Evolutionary conservation across 2,797 vertebrate genomes (phyloP), one percentile per base, ranked within the genome.

Genomic region (Anas capensis): DNA sequence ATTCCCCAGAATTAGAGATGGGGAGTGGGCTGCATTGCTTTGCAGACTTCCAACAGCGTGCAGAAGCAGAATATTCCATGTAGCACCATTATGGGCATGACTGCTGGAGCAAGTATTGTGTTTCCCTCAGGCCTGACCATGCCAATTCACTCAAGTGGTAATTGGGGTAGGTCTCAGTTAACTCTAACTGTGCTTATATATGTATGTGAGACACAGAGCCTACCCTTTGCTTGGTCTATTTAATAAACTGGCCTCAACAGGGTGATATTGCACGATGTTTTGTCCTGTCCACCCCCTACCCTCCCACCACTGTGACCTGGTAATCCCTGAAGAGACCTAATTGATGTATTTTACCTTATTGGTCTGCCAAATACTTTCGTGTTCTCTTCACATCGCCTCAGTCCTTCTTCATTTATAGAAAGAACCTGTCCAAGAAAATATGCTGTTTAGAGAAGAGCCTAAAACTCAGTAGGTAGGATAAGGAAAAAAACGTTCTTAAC

Each of bases 361-460:
- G 99, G 98, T 19, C 98, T 98, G 66, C 98, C 99, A 53, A 99
- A 99, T 8, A 99, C 98, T 93, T 99, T 99, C 0, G 99, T 99
- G 58, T 99, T 99, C 83, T 99, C 99, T 65, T 99, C 98, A 75
- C 99, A 99, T 19, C 99, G 98, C 23, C 98, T 97, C 75, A 99
- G 96, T 21, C 99, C 99, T 93, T 99, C 99, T 77, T 99, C 99
- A 27, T 99, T 99, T 92, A 99, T 98, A 84, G 99, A 99, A 56
- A 99, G 97, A 69, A 99, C 99, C 99, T 99, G 80, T 4, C 64
- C 2, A 58, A 3, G 7, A 92, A 57, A 77, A 31, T 23, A 24
- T 0, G 10, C 12, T 56, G 40, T 33, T 88, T 34, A 86, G 82
- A 89, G 51, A 82, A 54, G 3, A 24, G 40, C 11, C 53, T 65